Base-by-base conservation (phyloP, 37 sponge, comb jelly and placozoan genomes). In the Axinella damicornis region DNA sequence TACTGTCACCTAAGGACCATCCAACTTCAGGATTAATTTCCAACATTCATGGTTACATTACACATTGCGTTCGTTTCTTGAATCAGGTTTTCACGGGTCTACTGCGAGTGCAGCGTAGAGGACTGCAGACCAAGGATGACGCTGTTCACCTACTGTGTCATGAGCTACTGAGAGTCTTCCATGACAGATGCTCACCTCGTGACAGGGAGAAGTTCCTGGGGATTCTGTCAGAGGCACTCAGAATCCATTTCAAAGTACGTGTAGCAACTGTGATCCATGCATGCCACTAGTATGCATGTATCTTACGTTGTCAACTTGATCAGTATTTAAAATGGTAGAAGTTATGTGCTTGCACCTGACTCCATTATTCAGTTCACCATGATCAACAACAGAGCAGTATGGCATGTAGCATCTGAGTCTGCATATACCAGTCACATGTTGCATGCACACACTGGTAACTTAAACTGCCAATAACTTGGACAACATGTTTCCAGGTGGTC, bases 191-290 rank as follows among this genome's bases (percentile, higher is more conserved):
- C 41, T 34, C 56, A 9, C 69, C 76, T 22, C 56, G 69, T 35
- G 88, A 92, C 58, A 87, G 85, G 83, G 74, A 86, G 13, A 57
- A 79, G 34, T 67, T 83, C 37, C 32, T 73, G 25, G 76, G 60
- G 24, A 87, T 83, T 32, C 65, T 83, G 0, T 77, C 76, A 1
- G 85, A 92, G 1, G 80, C 80, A 33, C 74, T 92, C 35, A 73
- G 87, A 34, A 88, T 86, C 24, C 54, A 88, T 40, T 92, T 88
- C 63, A 83, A 83, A 69, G 93, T 87, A 37, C n/a, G n/a, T n/a
- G n/a, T n/a, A n/a, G n/a, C n/a, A n/a, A n/a, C n/a, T n/a, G n/a
- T n/a, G n/a, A n/a, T n/a, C n/a, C n/a, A n/a, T n/a, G n/a, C n/a
- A n/a, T n/a, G n/a, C n/a, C n/a, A n/a, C n/a, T n/a, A n/a, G n/a